These are phyloP conservation scores for Diaprepes abbreviatus DNA, from an alignment of 2,888 invertebrate species.

Conservation along the genomic window DNA sequence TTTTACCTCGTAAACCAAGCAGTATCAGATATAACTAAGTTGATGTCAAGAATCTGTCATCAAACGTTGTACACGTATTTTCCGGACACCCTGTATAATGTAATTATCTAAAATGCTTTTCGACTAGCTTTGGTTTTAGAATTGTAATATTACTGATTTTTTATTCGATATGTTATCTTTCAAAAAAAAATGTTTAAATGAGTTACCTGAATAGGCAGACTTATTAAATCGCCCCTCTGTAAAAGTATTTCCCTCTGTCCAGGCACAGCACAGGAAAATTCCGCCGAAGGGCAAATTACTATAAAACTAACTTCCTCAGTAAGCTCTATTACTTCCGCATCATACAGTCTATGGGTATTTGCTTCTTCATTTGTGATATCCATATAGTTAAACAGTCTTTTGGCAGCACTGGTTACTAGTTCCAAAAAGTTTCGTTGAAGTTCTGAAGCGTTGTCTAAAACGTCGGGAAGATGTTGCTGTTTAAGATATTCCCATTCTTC, in stretches of 20 bases:
- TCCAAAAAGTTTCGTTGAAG: slow-evolving; percentile 86
- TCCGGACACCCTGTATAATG: too few species aligned
- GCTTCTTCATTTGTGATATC: slow-evolving; percentile 81
- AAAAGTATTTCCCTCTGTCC: slow-evolving; percentile 88
- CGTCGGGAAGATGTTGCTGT: slow-evolving; percentile 70
- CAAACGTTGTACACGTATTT: too few species aligned
- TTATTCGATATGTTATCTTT: too few species aligned
- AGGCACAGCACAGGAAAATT: slow-evolving; percentile 92
- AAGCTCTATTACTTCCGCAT: slow-evolving; percentile 93
- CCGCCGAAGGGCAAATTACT: slow-evolving; percentile 92
- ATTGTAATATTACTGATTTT: too few species aligned
- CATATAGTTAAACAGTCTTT: slow-evolving; percentile 85
- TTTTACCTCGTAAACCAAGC: too few species aligned
- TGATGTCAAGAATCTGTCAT: too few species aligned
- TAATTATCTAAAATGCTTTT: too few species aligned
- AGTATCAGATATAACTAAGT: too few species aligned
- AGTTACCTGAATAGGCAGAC: slow-evolving; percentile 79
- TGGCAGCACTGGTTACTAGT: slow-evolving; percentile 80
- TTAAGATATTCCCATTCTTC: slow-evolving; percentile 97
- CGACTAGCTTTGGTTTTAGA: too few species aligned
- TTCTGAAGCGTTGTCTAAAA: slow-evolving; percentile 74
- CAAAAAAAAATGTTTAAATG: too few species aligned
- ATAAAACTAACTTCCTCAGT: slow-evolving; percentile 92
- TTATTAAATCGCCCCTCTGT: slow-evolving; percentile 87
- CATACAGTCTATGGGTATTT: slow-evolving; percentile 86